Evolutionary conservation across 2,888 invertebrate species (phyloP), one percentile per base, ranked within the genome.

Genomic region (Tenthredo livida): DNA sequence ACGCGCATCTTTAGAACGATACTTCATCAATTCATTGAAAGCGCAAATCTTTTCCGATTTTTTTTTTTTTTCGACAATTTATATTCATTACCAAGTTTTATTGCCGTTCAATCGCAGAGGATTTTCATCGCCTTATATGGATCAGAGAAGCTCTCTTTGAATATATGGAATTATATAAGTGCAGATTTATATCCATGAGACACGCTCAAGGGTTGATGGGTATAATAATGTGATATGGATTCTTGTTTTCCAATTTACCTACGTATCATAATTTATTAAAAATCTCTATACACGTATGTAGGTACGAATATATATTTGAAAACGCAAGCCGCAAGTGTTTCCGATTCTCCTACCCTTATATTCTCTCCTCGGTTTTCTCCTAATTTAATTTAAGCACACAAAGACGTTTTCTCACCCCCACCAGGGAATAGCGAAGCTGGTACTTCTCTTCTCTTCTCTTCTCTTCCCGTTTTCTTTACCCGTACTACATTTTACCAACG

Each of bases 301-400:
- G n/a, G 29, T 29, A 29, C 29, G 2, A 29, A 21, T 25, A 21
- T 1, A 25, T 75, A 70, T 70, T n/a, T n/a, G 2, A 2, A 47
- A 40, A 47, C 21, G 10, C 75, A 47, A 47, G 40, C 75, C 75
- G 21, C 47, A 47, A 75, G 75, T 75, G 47, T 75, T 75, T 75
- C 40, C 73, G 47, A 40, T 47, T 15, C 67, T 40, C n/a, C 70
- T n/a, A 37, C 37, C 37, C 70, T 29, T 33, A 29, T 25, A 29
- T n/a, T 50, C 1, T 25, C 75, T 12, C 37, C 37, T 33, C n/a
- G 9, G 9, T 40, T 17, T 72, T 37, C 37, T 70, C 29, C 54
- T 78, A 78, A 78, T 78, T 78, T 78, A 78, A 78, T 78, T 78
- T 78, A 54, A 21, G 12, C 33, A 33, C 33, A 54, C 78, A 78